Percentiles rank a stretch among this genome's conserved stretches.
Evolutionary conservation across 2,113 vertebrate species (phyloP).

Genomic region (Dicerorhinus sumatrensis): DNA sequence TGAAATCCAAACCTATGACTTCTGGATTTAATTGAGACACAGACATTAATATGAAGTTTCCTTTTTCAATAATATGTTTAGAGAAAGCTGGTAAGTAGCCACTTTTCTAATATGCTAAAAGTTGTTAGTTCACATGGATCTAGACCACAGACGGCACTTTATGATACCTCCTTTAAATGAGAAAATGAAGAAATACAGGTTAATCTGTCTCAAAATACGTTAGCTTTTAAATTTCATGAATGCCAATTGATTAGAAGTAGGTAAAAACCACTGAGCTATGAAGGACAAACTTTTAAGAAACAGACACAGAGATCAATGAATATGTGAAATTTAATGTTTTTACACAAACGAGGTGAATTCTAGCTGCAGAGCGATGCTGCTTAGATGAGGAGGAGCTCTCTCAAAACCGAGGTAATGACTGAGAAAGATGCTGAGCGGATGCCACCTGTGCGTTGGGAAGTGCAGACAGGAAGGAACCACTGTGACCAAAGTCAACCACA

Average conservation of each 20-base stretch:
- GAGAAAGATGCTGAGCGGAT: no score
- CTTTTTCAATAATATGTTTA: neutral
- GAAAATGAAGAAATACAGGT: neutral
- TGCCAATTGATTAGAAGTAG: neutral
- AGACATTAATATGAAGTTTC: neutral
- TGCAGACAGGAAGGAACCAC: neutral
- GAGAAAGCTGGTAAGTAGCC: neutral
- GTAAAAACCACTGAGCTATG: neutral
- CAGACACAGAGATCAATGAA: neutral
- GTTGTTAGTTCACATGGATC: neutral
- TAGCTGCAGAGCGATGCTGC: no score
- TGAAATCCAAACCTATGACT: slow-evolving; percentile 16
- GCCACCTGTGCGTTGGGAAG: neutral
- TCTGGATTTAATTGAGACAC: slow-evolving; percentile 18
- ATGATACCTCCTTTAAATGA: neutral
- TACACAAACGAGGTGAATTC: neutral
- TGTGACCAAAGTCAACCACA: neutral
- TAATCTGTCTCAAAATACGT: no score
- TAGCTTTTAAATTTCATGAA: neutral
- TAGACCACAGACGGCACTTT: accelerated
- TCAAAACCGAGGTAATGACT: neutral
- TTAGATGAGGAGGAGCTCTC: neutral
- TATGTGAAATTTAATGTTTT: no score
- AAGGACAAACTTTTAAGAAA: neutral
- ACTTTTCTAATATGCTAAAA: neutral